Evolutionary conservation across 2,113 vertebrate species (phyloP), one percentile per base, ranked within the genome.

Genomic region (Oryzias javanicus): DNA sequence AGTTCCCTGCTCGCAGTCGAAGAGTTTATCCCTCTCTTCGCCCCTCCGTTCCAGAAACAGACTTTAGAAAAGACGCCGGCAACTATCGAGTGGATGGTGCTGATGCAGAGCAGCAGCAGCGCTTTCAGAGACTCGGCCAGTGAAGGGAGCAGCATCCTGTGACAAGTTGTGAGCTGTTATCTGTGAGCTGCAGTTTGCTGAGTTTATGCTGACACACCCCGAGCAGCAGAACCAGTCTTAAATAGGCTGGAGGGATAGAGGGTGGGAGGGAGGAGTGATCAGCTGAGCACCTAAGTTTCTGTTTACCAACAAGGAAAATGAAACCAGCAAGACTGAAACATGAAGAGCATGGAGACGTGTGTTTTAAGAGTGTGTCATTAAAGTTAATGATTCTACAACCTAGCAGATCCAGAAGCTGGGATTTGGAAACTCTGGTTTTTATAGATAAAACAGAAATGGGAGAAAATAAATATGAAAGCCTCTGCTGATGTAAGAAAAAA

Each of bases 41-140:
- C 8, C 3, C 35, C 35, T 35, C 35, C 35, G 35, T 35, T 14
- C 15, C 56, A 64, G 19, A 0, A n/a, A 1, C 10, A 0, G 15
- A 60, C 42, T 1, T 1, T 53, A 1, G 3, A 46, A 44, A 60
- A 10, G 4, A 27, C 0, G 20, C 41, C 40, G 3, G 18, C 1
- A 6, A 86, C 22, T 5, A 86, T 1, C 17, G 15, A 6, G 6
- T n/a, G 24, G 35, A 91, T 8, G 8, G 63, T 69, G 56, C 22
- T 53, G 27, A 87, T 5, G 67, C 65, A 86, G 14, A 83, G 48
- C 51, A 66, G 80, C 65, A 91, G n/a, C 40, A 88, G 49, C 60
- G 67, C 42, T 60, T 14, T 56, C 6, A 78, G 53, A 60, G 76
- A 62, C 10, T 15, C 15, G 44, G 79, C 0, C 4, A 67, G 6